Evolutionary conservation across 1,140 invertebrate genomes (phyloP).

Genomic region (Pachyrhynchus sulphureomaculatus): DNA sequence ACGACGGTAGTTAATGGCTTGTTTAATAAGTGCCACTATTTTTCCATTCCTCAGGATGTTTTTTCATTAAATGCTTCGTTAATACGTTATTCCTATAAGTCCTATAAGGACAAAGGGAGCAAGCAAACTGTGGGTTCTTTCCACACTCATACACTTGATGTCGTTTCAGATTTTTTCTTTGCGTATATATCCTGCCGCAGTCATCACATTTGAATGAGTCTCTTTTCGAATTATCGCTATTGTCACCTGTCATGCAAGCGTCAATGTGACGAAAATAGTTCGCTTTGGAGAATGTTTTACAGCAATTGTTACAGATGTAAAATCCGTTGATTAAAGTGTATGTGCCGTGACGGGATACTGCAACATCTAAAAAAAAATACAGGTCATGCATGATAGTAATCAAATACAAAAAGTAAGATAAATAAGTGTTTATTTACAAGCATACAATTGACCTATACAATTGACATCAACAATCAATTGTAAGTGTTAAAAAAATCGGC

Average conservation of each 20-base stretch:
- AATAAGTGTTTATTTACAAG: too few species aligned
- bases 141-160: constrained; percentile 66
- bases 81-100: not conserved
- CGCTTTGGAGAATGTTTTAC: too few species aligned
- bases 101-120: constrained; percentile 49
- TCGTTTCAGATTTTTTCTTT: constrained; percentile 57
- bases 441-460: too few species aligned
- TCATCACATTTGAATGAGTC: constrained; percentile 51
- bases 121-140: constrained; percentile 55
- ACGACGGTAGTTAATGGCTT: too few species aligned
- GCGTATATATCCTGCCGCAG: constrained; percentile 60
- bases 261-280: not conserved
- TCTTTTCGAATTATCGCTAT: not conserved
- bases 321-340: too few species aligned
- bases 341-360: not conserved
- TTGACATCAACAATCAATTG: too few species aligned
- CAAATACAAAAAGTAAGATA: too few species aligned
- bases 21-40: too few species aligned
- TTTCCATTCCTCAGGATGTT: too few species aligned
- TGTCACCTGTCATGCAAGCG: not conserved
- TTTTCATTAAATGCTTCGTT: not conserved
- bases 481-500: too few species aligned
- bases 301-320: too few species aligned
- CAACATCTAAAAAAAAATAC: not conserved
- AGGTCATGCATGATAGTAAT: too few species aligned